Conservation (phyloP, 2,113 vertebrate species). For the Telmatochromis bifrenatus region DNA sequence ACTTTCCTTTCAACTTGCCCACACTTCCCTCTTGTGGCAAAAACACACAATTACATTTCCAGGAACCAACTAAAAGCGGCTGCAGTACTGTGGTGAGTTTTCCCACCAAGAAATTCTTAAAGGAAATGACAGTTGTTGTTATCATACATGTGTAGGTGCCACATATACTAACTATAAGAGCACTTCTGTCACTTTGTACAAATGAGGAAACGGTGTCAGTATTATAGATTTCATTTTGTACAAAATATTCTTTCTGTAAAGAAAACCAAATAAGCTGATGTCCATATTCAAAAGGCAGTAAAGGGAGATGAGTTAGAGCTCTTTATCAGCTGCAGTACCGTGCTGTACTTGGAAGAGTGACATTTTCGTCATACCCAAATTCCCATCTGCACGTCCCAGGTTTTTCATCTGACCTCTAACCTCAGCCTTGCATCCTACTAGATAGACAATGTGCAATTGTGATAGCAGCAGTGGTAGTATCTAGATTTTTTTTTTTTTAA, state of each 20-base stretch:
- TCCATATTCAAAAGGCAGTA: background rate
- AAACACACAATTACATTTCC: background rate
- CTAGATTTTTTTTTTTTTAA: background rate
- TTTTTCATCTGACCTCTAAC: background rate
- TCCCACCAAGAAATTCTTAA: background rate
- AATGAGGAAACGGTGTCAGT: background rate
- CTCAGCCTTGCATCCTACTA: background rate
- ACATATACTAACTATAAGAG: background rate
- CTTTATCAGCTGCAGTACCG: background rate
- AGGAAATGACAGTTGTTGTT: background rate
- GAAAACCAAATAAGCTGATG: background rate
- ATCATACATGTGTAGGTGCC: background rate
- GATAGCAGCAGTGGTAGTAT: background rate
- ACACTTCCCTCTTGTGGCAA: background rate
- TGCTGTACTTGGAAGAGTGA: background rate
- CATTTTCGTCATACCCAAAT: background rate
- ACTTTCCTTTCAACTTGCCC: background rate
- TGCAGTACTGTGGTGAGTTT: background rate
- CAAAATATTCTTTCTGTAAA: background rate
- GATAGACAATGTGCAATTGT: background rate
- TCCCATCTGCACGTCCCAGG: background rate
- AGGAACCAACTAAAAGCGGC: background rate
- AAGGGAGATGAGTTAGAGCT: background rate
- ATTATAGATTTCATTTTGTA: background rate
- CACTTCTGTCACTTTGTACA: background rate